These are phyloP conservation scores for Egretta garzetta DNA, from an alignment of 2,113 vertebrate genomes.

Conservation along the genomic window DNA sequence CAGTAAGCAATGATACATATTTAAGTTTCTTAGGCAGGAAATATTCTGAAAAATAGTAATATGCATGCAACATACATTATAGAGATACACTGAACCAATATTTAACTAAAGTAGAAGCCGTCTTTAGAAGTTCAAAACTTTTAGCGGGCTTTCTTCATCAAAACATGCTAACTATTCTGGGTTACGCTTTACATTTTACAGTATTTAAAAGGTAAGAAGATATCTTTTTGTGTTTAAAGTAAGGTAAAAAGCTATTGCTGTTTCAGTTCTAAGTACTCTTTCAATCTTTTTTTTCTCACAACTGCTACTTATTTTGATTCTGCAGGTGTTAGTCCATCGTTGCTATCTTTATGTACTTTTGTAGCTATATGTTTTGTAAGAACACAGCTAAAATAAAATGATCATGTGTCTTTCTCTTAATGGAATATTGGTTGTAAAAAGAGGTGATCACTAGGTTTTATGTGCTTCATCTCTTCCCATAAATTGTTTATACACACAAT, in stretches of 20 bases:
- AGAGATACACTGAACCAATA: not conserved
- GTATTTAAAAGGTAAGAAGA: not conserved
- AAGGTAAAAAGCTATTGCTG: not conserved
- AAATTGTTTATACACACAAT: not conserved
- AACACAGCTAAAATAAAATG: not conserved
- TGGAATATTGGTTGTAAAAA: not conserved
- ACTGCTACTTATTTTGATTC: not conserved
- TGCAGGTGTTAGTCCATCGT: not conserved
- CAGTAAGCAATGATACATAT: not conserved
- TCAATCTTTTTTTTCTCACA: not conserved
- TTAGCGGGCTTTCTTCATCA: not conserved
- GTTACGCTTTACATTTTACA: not conserved
- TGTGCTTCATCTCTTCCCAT: not conserved
- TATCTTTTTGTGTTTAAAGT: not conserved
- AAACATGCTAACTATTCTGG: not conserved
- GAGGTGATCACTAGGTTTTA: not conserved
- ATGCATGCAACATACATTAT: not conserved
- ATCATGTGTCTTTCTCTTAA: not conserved
- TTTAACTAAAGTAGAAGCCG: not conserved
- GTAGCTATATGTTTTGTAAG: not conserved
- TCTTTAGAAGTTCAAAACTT: not conserved
- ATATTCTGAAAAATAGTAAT: not conserved
- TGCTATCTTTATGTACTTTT: not conserved
- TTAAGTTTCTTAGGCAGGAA: not conserved
- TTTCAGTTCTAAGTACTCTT: not conserved